These are phyloP conservation scores for Oscheius sp. DNA, from an alignment of 2,888 invertebrate genomes.

Conservation along the genomic window DNA sequence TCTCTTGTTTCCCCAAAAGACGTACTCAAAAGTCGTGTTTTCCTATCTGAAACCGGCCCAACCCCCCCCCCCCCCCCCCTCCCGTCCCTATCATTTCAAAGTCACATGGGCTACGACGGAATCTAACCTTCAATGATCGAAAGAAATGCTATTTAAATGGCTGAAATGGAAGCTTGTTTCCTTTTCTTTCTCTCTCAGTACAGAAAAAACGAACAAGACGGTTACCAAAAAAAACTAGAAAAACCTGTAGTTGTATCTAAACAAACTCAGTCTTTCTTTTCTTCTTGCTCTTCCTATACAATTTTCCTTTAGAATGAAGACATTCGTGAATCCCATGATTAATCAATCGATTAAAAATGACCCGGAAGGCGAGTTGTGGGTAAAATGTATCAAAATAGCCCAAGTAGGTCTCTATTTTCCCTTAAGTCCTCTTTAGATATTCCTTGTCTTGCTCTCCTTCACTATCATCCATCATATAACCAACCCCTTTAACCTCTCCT, in stretches of 20 bases:
- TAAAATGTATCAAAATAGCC: not conserved
- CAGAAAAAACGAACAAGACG: not conserved
- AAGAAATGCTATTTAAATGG: too few relatives aligned
- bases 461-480: constrained; percentile 26
- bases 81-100: not conserved
- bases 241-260: too few relatives aligned
- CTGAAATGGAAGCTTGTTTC: too few relatives aligned
- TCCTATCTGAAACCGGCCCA: not conserved
- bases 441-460: constrained; percentile 15
- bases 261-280: too few relatives aligned
- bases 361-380: constrained; percentile 2
- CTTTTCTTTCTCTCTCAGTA: not conserved
- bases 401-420: not conserved
- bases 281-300: not conserved
- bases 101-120: not conserved
- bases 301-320: constrained; percentile 18
- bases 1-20: too few relatives aligned
- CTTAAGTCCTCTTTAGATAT: constrained; percentile 11
- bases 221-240: too few relatives aligned
- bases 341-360: not conserved
- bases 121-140: not conserved
- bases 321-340: constrained; percentile 3
- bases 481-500: constrained; percentile 4
- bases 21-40: not conserved
- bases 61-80: too few relatives aligned